Evolutionary conservation across 1,140 invertebrate genomes (phyloP).

Genomic region (Ditylenchus dipsaci): DNA sequence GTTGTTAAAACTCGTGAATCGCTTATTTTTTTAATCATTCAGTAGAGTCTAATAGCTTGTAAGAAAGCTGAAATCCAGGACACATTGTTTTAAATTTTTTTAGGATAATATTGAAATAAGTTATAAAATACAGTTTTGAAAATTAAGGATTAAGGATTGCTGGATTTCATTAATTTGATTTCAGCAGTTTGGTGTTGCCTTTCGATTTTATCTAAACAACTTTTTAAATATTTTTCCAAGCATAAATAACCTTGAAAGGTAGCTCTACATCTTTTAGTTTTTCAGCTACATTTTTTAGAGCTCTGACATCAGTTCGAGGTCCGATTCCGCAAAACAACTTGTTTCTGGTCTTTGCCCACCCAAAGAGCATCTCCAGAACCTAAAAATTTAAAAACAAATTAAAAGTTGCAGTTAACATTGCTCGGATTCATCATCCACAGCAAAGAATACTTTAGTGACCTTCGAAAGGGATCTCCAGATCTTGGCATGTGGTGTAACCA

Average conservation of each 20-base stretch:
- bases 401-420: no score
- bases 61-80: no score
- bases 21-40: no score
- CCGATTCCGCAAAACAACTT: slow-evolving; percentile 56
- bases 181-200: no score
- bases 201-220: no score
- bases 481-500: slow-evolving; percentile 43
- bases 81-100: no score
- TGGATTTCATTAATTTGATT: no score
- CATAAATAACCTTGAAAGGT: slow-evolving; percentile 41
- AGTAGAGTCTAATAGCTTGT: no score
- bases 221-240: background rate
- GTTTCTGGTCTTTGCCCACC: slow-evolving; percentile 35
- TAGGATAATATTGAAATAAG: no score
- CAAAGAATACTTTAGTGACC: slow-evolving; percentile 19
- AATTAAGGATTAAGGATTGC: no score
- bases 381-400: slow-evolving; percentile 18
- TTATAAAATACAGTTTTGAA: no score
- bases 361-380: slow-evolving; percentile 55
- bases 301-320: slow-evolving; percentile 52
- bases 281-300: slow-evolving; percentile 41
- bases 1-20: no score
- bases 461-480: slow-evolving; percentile 56
- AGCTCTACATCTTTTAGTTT: slow-evolving; percentile 33
- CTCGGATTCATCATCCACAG: background rate